A percentile compares a stretch with the other conserved stretches of the same genome.
These are phyloP conservation scores for Cynocephalus volans DNA, from an alignment of 2,113 vertebrate genomes.

Conservation along the genomic window DNA sequence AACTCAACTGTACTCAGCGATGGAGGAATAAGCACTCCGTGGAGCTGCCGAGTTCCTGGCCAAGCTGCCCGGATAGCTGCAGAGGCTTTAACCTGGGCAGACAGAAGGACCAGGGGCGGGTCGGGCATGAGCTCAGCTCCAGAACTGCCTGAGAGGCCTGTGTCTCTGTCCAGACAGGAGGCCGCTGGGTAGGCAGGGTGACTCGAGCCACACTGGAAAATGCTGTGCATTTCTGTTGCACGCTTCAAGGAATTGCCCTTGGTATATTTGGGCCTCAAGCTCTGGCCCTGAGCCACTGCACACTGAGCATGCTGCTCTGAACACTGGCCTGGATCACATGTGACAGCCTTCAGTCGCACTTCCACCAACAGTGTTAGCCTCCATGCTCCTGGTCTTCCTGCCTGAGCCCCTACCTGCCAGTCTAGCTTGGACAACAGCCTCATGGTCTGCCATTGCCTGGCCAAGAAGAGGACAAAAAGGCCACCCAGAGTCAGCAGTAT, in stretches of 20 bases:
- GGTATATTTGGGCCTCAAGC: not conserved
- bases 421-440: not conserved
- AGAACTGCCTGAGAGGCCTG: not conserved
- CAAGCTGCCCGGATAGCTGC: too few relatives aligned
- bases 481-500: not conserved
- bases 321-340: not conserved
- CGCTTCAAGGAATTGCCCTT: not conserved
- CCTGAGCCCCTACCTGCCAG: not conserved
- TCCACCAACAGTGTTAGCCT: not conserved
- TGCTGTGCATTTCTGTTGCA: rapidly evolving
- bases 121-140: not conserved
- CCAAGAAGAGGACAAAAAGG: not conserved
- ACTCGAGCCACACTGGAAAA: not conserved
- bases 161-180: not conserved
- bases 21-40: not conserved
- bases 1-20: not conserved
- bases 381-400: not conserved
- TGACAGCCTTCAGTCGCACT: not conserved
- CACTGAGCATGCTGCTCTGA: not conserved
- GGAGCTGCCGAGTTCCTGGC: not conserved
- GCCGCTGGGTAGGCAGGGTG: not conserved
- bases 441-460: not conserved
- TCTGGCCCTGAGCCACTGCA: not conserved
- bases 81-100: not conserved
- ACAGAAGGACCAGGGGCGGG: rapidly evolving